Evolutionary conservation across 2,113 vertebrate species (phyloP), one percentile per base, ranked within the genome.

Genomic region (Shinisaurus crocodilurus): DNA sequence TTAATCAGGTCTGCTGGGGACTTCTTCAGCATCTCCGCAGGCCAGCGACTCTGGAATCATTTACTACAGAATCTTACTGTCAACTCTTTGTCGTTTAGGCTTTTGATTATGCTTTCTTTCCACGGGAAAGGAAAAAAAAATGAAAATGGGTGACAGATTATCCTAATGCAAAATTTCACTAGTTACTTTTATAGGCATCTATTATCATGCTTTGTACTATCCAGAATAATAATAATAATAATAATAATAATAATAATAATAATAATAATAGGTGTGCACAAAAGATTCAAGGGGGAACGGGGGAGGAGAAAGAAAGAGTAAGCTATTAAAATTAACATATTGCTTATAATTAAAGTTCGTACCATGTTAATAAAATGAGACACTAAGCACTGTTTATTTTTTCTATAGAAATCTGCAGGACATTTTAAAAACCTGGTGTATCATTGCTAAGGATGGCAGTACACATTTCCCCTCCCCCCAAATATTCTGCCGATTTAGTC

Each of bases 1-100:
- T 99, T 99, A 99, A 99, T 99, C 99, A 99, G 99, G 98, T 98
- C 99, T 99, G 98, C 98, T 98, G 98, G 98, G 99, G 99, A 98
- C 98, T 98, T 98, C 98, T 98, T 98, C 97, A 93, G 98, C 98
- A 97, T 98, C 98, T 98, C 98, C 92, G 97, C 98, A 98, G 98
- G 98, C 98, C 97, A 98, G 97, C 98, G 97, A 98, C 98, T 99
- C 98, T 98, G 98, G 98, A 98, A 98, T 99, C 99, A 99, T 99
- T 99, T 99, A 98, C 98, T 98, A 98, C 98, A 98, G 98, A 98
- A 98, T 99, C 98, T 98, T 98, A 99, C 98, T 99, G 99, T 99
- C 99, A 99, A 98, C 98, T 98, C 98, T 98, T 98, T 98, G 99
- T 99, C 98, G 99, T 99, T 99, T 98, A 98, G 98, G 97, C 98